Evolutionary conservation across 35 echinoderm and acorn worm genomes (phyloP).

Genomic region (Holothuria glaberrima): DNA sequence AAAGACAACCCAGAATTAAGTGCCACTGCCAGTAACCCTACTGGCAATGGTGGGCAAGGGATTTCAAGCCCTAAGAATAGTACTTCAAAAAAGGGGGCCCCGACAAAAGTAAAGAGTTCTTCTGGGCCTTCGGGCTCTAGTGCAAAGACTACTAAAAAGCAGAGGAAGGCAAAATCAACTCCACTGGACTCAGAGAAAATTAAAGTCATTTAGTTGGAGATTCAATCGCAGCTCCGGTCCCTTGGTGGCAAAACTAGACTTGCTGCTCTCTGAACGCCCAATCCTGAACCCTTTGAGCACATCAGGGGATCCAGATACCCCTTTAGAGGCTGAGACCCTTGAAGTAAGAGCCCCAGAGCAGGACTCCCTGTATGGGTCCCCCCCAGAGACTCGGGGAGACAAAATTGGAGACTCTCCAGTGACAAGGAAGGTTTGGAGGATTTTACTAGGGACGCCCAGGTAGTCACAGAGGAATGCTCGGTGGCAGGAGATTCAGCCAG

Average conservation of each 20-base stretch:
- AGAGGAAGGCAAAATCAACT: no score
- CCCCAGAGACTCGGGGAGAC: constrained; percentile 12
- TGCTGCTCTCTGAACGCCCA: not conserved
- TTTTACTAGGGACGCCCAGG: not conserved
- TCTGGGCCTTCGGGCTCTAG: no score
- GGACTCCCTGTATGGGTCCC: not conserved
- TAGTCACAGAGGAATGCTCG: not conserved
- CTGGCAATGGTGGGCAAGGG: not conserved
- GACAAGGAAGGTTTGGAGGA: constrained; percentile 6
- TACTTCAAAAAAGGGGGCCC: not conserved
- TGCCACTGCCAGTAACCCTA: not conserved
- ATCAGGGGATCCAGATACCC: not conserved
- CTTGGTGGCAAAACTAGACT: not conserved
- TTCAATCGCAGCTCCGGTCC: not conserved
- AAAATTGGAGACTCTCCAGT: constrained; percentile 9
- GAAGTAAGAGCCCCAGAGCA: constrained; percentile 18
- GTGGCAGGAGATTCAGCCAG: not conserved
- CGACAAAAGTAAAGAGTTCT: not conserved
- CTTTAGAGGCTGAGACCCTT: constrained; percentile 10
- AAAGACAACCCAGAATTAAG: constrained; percentile 4
- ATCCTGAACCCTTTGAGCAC: not conserved
- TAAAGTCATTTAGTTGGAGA: not conserved
- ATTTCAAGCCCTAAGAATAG: not conserved
- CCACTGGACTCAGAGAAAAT: not conserved
- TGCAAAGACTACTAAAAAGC: no score